Evolutionary conservation across 2,888 invertebrate species (phyloP).

Genomic region (Drosophila diplacantha): DNA sequence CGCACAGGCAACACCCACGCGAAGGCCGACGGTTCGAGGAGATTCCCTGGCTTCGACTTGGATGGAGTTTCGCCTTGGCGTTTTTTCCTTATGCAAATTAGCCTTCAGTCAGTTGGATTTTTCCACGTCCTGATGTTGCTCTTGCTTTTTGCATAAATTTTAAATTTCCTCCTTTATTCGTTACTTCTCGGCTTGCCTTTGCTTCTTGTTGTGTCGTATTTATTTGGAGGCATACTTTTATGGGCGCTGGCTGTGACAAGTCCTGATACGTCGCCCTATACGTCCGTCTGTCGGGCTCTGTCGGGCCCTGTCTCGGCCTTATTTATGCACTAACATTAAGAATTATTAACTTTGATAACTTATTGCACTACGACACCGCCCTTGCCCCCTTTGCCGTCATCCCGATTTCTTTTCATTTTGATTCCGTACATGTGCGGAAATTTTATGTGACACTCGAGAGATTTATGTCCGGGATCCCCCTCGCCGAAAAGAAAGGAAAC

Average conservation of each 20-base stretch:
- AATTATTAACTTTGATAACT: conserved; percentile 73
- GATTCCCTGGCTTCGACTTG: conserved; percentile 17
- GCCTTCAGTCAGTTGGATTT: conserved; percentile 45
- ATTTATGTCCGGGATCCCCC: conserved; percentile 48
- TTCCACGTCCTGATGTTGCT: conserved; percentile 23
- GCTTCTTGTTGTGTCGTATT: conserved; percentile 31
- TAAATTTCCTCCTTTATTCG: conserved; percentile 61
- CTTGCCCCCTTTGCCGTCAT: conserved; percentile 4
- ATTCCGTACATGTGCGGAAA: conserved; percentile 70
- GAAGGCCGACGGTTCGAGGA: conserved; percentile 3
- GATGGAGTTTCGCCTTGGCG: conserved; percentile 53
- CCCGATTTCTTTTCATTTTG: conserved; percentile 59
- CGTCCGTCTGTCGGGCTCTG: background rate
- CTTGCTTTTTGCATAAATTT: conserved; percentile 65
- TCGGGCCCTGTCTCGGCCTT: conserved; percentile 43
- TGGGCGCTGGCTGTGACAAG: conserved; percentile 55
- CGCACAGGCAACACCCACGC: conserved; percentile 19
- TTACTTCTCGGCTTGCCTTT: conserved; percentile 28
- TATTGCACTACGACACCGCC: conserved; percentile 57
- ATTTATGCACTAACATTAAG: conserved; percentile 72
- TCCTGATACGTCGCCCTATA: conserved; percentile 30
- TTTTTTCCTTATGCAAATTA: conserved; percentile 69
- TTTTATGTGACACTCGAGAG: conserved; percentile 72
- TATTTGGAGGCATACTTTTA: conserved; percentile 54
- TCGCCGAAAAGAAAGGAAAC: conserved; percentile 8